Evolutionary conservation across 2,797 vertebrate genomes (phyloP).

Genomic region (Micromesistius poutassou): DNA sequence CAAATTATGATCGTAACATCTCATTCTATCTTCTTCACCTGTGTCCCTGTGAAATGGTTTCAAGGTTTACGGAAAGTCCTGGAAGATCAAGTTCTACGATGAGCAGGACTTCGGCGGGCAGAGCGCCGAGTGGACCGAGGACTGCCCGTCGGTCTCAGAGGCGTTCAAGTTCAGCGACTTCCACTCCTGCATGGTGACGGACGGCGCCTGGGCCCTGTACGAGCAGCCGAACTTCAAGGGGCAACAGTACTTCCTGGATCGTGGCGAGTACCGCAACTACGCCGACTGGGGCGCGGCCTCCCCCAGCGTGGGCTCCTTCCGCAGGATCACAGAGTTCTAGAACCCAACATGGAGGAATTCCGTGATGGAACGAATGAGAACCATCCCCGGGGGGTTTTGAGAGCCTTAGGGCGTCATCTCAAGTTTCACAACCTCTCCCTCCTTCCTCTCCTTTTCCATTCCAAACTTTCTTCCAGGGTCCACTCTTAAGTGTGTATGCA

Average conservation of each 20-base stretch:
- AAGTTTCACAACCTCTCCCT: background rate
- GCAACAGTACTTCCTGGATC: constrained; percentile 62
- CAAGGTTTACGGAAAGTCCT: constrained; percentile 53
- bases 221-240: constrained; percentile 58
- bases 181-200: constrained; percentile 57
- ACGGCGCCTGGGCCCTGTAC: constrained; percentile 63
- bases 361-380: background rate
- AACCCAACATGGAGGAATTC: background rate
- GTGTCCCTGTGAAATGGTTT: constrained; percentile 14
- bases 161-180: constrained; percentile 56
- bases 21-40: background rate
- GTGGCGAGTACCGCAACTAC: constrained; percentile 57
- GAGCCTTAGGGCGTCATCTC: background rate
- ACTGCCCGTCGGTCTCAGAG: constrained; percentile 51
- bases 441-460: background rate
- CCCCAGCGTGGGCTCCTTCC: constrained; percentile 54
- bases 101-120: constrained; percentile 59
- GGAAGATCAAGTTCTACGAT: constrained; percentile 60
- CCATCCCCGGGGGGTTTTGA: background rate
- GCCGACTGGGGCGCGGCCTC: constrained; percentile 57
- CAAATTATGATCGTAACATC: background rate
- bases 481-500: constrained; percentile 2
- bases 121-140: constrained; percentile 46
- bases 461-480: background rate
- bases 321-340: constrained; percentile 43